Conservation (phyloP, 2,113 vertebrate species). For the Gila orcuttii region DNA sequence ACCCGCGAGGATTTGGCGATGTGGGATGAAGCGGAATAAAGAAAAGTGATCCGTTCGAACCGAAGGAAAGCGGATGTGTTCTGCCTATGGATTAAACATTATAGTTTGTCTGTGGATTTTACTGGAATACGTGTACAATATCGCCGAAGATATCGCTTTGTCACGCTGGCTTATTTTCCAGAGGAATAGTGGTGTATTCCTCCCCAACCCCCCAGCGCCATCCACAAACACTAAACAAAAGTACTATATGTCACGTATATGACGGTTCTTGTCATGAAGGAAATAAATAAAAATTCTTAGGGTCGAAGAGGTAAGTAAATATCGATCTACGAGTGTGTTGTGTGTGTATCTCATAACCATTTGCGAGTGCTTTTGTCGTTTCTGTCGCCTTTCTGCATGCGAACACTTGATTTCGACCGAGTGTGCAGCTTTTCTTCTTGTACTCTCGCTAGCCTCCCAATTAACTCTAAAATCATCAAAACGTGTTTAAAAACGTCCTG, state of each 20-base stretch:
- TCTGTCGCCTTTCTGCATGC: constrained; percentile 48
- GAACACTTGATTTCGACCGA: not conserved
- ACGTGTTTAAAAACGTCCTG: not conserved
- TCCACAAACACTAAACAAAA: constrained; percentile 55
- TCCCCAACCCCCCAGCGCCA: constrained; percentile 51
- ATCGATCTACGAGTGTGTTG: not conserved
- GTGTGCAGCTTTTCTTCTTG: not conserved
- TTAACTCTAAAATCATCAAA: not conserved
- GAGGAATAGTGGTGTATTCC: constrained; percentile 51
- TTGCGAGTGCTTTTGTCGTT: constrained; percentile 42
- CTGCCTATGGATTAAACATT: constrained; percentile 10
- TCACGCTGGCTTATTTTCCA: constrained; percentile 47
- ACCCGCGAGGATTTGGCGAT: constrained; percentile 44
- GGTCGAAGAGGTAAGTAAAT: constrained; percentile 72
- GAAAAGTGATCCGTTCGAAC: constrained; percentile 63
- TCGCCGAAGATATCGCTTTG: constrained; percentile 42
- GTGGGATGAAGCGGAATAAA: constrained; percentile 72
- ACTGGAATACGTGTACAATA: constrained; percentile 22
- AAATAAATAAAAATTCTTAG: constrained; percentile 77
- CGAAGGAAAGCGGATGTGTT: constrained; percentile 7
- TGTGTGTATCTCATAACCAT: constrained; percentile 25
- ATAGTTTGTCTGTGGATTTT: constrained; percentile 1
- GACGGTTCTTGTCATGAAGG: constrained; percentile 78
- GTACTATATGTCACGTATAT: constrained; percentile 58
- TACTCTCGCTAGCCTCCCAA: no score